A percentile compares a stretch with the other conserved stretches of the same genome.
Conservation (phyloP, 1,140 invertebrate genomes). For the Oryzaephilus surinamensis region DNA sequence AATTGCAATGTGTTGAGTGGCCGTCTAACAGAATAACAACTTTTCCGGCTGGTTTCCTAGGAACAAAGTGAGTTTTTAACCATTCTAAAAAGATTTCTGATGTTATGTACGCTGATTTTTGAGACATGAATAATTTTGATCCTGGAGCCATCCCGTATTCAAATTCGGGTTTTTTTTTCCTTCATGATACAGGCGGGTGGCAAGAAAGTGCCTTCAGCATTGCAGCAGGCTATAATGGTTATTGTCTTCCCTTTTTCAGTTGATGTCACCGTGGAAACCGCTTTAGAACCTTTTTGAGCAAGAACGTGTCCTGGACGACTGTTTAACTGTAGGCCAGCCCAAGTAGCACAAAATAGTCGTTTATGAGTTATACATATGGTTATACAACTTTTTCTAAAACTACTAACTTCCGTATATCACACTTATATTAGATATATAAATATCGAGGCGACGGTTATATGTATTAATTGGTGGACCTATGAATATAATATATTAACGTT, state of each 20-base stretch:
- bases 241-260: slow-evolving; percentile 28
- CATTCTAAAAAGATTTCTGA: slow-evolving; percentile 4
- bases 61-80: slow-evolving; percentile 7
- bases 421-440: too few relatives aligned
- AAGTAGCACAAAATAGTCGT: too few relatives aligned
- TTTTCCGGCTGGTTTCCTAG: slow-evolving; percentile 3
- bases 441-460: too few relatives aligned
- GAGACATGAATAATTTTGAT: slow-evolving; percentile 2
- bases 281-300: slow-evolving; percentile 30
- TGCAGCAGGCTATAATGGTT: slow-evolving; percentile 29
- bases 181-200: slow-evolving; percentile 16
- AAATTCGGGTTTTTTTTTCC: slow-evolving; percentile 25
- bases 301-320: slow-evolving; percentile 23
- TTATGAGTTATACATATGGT: too few relatives aligned
- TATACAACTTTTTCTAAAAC: too few relatives aligned
- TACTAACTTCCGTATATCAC: too few relatives aligned
- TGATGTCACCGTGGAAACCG: slow-evolving; percentile 14
- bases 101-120: slow-evolving; percentile 7
- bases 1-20: slow-evolving; percentile 1
- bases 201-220: slow-evolving; percentile 18
- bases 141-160: neutral
- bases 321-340: slow-evolving; percentile 31
- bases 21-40: neutral
- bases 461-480: too few relatives aligned
- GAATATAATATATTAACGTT: too few relatives aligned